Conservation (phyloP, 2,888 invertebrate genomes). For the Pycnomerus fuliginosus region DNA sequence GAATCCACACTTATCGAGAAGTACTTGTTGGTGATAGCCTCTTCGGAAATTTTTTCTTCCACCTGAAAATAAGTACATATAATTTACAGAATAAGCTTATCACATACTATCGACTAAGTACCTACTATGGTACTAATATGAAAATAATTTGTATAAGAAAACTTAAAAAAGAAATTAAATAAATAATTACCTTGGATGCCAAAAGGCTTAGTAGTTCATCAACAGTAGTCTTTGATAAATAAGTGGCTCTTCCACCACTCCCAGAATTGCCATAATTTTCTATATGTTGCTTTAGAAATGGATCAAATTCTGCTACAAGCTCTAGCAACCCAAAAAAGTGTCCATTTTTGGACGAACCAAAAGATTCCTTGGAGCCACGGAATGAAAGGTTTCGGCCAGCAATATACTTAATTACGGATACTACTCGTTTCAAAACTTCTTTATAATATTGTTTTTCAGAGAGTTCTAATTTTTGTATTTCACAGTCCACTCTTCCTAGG, state of each 20-base stretch:
- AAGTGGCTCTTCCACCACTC: slow-evolving; percentile 2
- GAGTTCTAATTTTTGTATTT: slow-evolving; percentile 10
- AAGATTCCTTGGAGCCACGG: slow-evolving; percentile 29
- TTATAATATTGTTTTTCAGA: slow-evolving; percentile 32
- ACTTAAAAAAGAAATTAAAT: no score
- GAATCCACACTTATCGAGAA: slow-evolving; percentile 39
- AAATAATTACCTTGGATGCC: slow-evolving; percentile 34
- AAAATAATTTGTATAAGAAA: no score
- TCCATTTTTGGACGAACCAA: slow-evolving; percentile 35
- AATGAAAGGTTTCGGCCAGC: slow-evolving; percentile 26
- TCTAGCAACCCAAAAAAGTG: slow-evolving; percentile 37
- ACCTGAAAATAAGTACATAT: no score
- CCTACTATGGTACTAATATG: no score
- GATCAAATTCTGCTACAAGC: slow-evolving; percentile 38
- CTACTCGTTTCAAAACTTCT: slow-evolving; percentile 34
- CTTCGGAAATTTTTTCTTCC: slow-evolving; percentile 16
- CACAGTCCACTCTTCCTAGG: slow-evolving; percentile 15
- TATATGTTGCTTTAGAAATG: slow-evolving; percentile 36
- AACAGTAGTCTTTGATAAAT: slow-evolving; percentile 10
- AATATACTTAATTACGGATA: slow-evolving; percentile 24
- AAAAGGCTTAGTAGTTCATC: slow-evolving; percentile 37
- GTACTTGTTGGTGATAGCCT: slow-evolving; percentile 31
- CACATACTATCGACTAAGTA: no score
- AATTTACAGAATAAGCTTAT: no score
- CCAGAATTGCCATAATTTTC: slow-evolving; percentile 15